These are phyloP conservation scores for Proales similis DNA, from an alignment of 1,140 invertebrate species.

Conservation along the genomic window DNA sequence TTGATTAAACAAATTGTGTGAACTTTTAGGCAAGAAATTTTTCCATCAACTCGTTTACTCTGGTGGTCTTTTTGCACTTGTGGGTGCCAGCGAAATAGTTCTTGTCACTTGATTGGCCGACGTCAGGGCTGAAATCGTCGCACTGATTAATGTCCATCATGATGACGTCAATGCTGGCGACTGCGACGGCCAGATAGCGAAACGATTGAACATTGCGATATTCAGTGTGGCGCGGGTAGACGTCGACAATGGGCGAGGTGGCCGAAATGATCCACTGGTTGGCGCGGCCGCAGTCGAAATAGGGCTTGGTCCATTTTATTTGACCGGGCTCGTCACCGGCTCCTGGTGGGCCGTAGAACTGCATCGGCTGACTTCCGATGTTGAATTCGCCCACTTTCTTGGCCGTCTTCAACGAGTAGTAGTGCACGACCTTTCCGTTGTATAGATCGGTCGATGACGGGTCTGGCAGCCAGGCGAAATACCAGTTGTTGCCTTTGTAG, in stretches of 20 bases:
- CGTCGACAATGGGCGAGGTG: constrained; percentile 84
- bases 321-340: constrained; percentile 68
- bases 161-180: constrained; percentile 93
- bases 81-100: constrained; percentile 84
- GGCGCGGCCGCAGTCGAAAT: constrained; percentile 88
- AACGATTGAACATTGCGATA: constrained; percentile 42
- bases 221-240: constrained; percentile 84
- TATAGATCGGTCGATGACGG: constrained; percentile 44
- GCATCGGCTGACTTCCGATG: background rate
- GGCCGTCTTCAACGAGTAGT: constrained; percentile 9
- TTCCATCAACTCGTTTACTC: constrained; percentile 58
- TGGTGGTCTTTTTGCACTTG: constrained; percentile 85
- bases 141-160: constrained; percentile 96
- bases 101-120: constrained; percentile 66
- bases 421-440: constrained; percentile 29
- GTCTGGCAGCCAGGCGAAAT: constrained; percentile 73
- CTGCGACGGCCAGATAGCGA: constrained; percentile 81
- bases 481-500: constrained; percentile 89
- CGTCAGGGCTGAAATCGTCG: constrained; percentile 55
- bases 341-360: constrained; percentile 51
- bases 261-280: constrained; percentile 92
- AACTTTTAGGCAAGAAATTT: constrained; percentile 3
- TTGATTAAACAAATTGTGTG: constrained; percentile 20
- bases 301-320: constrained; percentile 83
- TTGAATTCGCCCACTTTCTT: constrained; percentile 24